Percentiles rank a stretch among this genome's conserved stretches.
Conservation (phyloP, 2,797 vertebrate genomes). For the Sebastiscus albofasciatus region DNA sequence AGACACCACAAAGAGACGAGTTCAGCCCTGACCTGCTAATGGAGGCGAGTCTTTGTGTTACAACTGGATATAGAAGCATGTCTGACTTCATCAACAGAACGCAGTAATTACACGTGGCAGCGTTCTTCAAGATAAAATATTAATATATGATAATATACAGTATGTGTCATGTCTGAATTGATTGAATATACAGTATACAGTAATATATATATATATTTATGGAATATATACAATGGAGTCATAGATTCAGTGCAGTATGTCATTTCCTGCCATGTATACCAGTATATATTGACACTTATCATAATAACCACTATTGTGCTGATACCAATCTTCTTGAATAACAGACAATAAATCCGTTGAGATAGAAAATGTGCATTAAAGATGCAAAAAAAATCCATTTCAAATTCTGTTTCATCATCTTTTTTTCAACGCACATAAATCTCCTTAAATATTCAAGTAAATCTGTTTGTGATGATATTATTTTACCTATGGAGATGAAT, state of each 20-base stretch:
- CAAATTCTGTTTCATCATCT: slow-evolving; percentile 16
- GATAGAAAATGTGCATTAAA: not conserved
- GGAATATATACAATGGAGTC: not conserved
- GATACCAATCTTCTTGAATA: not conserved
- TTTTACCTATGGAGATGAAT: slow-evolving; percentile 72
- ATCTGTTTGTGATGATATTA: slow-evolving; percentile 47
- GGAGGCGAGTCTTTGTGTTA: slow-evolving; percentile 33
- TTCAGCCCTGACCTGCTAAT: slow-evolving; percentile 61
- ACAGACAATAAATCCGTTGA: not conserved
- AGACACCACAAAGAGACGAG: slow-evolving; percentile 53
- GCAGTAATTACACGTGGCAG: not conserved
- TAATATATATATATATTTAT: not conserved
- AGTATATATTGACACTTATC: not conserved
- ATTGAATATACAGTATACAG: not conserved
- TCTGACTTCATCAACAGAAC: slow-evolving; percentile 17
- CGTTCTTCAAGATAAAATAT: slow-evolving; percentile 1
- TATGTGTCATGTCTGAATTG: not conserved
- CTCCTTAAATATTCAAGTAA: slow-evolving; percentile 24
- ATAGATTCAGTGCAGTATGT: not conserved
- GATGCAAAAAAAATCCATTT: not conserved
- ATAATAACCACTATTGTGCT: not conserved
- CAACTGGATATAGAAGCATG: slow-evolving; percentile 9
- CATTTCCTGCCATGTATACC: not conserved
- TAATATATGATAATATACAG: not conserved
- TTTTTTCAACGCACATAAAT: slow-evolving; percentile 9